These are phyloP conservation scores for Lepus oiostolus DNA, from an alignment of 2,797 vertebrate species.

Conservation along the genomic window DNA sequence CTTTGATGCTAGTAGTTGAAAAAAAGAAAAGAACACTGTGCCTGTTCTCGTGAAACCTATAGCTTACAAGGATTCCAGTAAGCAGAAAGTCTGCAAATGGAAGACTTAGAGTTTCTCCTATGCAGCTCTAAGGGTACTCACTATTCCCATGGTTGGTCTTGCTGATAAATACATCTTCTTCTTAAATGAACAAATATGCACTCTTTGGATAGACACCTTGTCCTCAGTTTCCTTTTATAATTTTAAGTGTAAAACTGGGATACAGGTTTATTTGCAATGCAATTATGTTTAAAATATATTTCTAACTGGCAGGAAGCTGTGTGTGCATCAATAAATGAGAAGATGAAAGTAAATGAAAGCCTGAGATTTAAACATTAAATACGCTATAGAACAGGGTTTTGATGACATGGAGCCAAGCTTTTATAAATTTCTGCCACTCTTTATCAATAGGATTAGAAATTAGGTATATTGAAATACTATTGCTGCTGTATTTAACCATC, in stretches of 20 bases:
- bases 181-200: background rate
- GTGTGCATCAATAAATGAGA: background rate
- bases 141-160: background rate
- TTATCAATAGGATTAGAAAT: background rate
- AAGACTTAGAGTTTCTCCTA: background rate
- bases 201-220: background rate
- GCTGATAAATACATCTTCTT: background rate
- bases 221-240: background rate
- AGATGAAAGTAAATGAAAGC: background rate
- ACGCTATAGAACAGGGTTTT: background rate
- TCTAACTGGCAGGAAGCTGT: background rate
- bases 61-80: background rate
- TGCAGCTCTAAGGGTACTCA: background rate
- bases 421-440: background rate
- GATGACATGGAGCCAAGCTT: background rate
- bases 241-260: background rate
- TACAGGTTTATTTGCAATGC: background rate
- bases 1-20: background rate
- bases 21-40: background rate
- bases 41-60: background rate
- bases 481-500: background rate
- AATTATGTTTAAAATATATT: constrained; percentile 26
- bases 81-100: background rate
- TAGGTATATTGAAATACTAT: background rate
- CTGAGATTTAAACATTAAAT: background rate